These are phyloP conservation scores for Helogale parvula DNA, from an alignment of 2,113 vertebrate genomes.

Conservation along the genomic window DNA sequence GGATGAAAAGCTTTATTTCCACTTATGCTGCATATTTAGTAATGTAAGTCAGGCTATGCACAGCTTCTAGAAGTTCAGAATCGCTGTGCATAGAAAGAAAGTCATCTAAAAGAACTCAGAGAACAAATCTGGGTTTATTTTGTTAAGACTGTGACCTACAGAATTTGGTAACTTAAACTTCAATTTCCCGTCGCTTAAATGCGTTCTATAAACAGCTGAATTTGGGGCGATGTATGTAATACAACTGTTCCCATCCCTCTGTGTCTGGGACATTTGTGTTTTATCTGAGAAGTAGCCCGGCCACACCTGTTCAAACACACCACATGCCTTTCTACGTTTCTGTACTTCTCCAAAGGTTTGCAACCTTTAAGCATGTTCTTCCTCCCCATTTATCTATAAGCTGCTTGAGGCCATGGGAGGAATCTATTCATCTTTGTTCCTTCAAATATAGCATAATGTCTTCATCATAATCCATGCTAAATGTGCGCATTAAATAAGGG, in stretches of 20 bases:
- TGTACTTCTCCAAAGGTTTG: not conserved
- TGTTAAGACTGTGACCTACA: not conserved
- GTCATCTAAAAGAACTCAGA: not conserved
- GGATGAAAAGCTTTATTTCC: not conserved
- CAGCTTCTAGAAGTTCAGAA: not conserved
- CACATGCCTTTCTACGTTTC: not conserved
- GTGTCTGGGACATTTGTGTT: not conserved
- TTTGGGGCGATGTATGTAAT: not conserved
- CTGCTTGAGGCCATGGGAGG: not conserved
- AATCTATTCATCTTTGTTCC: not conserved
- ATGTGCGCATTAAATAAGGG: not conserved
- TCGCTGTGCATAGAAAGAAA: not conserved
- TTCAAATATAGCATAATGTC: not conserved
- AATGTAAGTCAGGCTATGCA: not conserved
- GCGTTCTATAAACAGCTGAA: not conserved
- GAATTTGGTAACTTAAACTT: not conserved
- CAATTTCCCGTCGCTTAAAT: not conserved
- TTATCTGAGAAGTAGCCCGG: not conserved
- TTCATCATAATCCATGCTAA: not conserved
- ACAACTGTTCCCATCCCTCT: no score
- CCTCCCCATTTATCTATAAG: not conserved
- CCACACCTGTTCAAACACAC: not conserved
- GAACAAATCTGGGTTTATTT: not conserved
- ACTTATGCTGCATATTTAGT: not conserved
- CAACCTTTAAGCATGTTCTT: not conserved